Evolutionary conservation across 2,113 vertebrate genomes (phyloP), one percentile per base, ranked within the genome.

Genomic region (Chroicocephalus ridibundus): DNA sequence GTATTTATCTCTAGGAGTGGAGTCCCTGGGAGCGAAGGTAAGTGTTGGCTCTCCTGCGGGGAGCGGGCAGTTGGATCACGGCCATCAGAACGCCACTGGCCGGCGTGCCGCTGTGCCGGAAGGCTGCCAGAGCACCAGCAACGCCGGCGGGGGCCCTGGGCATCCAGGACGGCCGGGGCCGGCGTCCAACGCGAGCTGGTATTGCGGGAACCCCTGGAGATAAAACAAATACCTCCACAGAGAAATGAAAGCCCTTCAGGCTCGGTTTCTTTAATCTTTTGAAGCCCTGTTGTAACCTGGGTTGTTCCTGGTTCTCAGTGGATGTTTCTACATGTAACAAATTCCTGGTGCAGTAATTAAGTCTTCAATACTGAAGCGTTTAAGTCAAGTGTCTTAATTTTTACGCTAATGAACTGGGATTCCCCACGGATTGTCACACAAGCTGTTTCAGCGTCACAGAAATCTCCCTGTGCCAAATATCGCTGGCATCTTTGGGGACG

Each of bases 171-270:
- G n/a, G 82, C 62, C 0, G 2, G 86, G 84, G 70, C 70, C 64
- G 47, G 44, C 18, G 3, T 21, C 75, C 20, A 5, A 9, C 1
- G 1, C 22, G 0, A 0, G 4, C 32, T 6, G 16, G 21, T 20
- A 0, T 13, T 55, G 68, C 62, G 60, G 57, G 61, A 82, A 44
- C 9, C 11, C 25, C 87, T 44, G 19, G 52, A 69, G 61, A 42
- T 5, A 36, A 29, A 58, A 38, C 15, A 71, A 78, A 71, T 26
- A 9, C 13, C 29, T 79, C 57, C 42, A 31, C 0, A 15, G 58
- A 15, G 82, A 60, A 34, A 58, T 6, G 12, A 61, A 61, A 78
- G 52, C 83, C 74, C 54, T 82, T 84, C 60, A 70, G 60, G 32
- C 55, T 58, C 54, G 36, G 4, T 46, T 95, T 86, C 51, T 66